Evolutionary conservation across 2,888 invertebrate species (phyloP).

Genomic region (Zonitis immaculata): DNA sequence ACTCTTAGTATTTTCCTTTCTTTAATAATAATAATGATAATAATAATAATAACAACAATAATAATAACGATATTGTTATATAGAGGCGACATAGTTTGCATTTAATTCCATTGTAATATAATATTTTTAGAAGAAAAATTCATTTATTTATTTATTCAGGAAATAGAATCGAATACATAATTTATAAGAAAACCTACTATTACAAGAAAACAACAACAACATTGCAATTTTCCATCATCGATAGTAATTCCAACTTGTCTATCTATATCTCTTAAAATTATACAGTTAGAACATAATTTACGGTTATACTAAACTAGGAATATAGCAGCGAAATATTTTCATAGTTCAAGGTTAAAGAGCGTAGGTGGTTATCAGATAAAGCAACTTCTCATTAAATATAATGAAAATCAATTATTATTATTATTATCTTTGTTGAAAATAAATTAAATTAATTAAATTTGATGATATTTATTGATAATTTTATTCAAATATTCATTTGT

Average conservation of each 20-base stretch:
- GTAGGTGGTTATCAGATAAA: neutral
- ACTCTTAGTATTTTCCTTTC: neutral
- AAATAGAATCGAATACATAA: neutral
- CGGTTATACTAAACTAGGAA: neutral
- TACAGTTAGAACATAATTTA: neutral
- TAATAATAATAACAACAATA: no score
- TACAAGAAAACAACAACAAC: neutral
- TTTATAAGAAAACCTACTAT: neutral
- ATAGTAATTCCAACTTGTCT: no score
- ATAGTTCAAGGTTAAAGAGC: neutral
- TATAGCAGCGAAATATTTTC: neutral
- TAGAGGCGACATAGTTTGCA: neutral
- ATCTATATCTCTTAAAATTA: no score
- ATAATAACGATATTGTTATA: no score
- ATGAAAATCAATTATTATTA: no score
- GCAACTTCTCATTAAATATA: neutral
- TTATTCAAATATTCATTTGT: slow-evolving; percentile 40
- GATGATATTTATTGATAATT: slow-evolving; percentile 45
- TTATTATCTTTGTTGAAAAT: no score
- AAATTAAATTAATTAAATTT: slow-evolving; percentile 26
- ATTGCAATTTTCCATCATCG: no score
- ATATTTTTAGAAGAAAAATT: no score
- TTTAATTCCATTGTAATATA: neutral
- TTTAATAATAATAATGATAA: no score
- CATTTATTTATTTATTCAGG: neutral